Evolutionary conservation across 1,140 invertebrate genomes (phyloP).

Genomic region (Xylocopa sonorina): DNA sequence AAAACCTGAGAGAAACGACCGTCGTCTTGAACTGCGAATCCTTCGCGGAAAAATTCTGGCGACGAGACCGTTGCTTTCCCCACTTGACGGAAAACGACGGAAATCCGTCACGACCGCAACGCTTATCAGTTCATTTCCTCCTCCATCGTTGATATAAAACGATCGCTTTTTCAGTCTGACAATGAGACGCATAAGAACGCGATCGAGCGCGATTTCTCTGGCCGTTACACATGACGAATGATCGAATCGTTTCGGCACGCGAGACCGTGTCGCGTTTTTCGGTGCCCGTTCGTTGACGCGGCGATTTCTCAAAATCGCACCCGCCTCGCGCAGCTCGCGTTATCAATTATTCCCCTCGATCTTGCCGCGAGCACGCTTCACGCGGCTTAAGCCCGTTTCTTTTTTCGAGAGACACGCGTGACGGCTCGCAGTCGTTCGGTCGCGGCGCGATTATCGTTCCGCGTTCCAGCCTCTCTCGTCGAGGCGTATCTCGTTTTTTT

Average conservation of each 20-base stretch:
- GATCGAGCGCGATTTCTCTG: conserved; percentile 13
- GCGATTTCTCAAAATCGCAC: conserved; percentile 30
- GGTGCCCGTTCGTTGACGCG: background rate
- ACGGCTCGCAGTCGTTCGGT: conserved; percentile 20
- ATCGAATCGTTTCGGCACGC: background rate
- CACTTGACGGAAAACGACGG: too few species aligned
- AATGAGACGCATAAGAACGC: background rate
- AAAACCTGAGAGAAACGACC: background rate
- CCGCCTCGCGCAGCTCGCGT: background rate
- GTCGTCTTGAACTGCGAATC: too few species aligned
- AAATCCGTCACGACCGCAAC: background rate
- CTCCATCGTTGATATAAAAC: background rate
- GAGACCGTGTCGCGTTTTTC: background rate
- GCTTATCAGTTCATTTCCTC: background rate
- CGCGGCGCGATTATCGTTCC: conserved; percentile 40
- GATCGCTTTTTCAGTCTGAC: background rate
- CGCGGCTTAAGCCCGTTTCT: background rate
- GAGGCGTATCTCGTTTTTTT: conserved; percentile 6
- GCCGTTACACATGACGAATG: background rate
- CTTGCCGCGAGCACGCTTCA: conserved; percentile 14
- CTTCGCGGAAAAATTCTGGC: background rate
- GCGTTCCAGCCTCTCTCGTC: conserved; percentile 37
- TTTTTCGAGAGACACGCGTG: conserved; percentile 10
- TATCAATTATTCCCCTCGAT: conserved; percentile 43
- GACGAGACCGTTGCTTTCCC: background rate